phyloP scores from a whole-genome alignment of 2,888 invertebrate genomes.

The Maniola hyperantus region DNA sequence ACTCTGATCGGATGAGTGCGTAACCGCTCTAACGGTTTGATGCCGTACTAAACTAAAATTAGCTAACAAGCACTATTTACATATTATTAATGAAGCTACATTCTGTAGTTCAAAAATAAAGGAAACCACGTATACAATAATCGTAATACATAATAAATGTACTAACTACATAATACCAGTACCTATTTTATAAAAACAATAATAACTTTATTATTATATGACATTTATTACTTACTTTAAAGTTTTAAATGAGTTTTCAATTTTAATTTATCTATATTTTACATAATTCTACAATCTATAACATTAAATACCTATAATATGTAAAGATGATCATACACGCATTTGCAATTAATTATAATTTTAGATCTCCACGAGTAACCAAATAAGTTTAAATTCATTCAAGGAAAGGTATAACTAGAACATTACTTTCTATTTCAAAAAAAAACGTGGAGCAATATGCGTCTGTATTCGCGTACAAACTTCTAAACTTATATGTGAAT shows the following conservation, averaged over 20 bases:
- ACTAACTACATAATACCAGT: conserved; percentile 11
- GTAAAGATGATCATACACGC: not conserved
- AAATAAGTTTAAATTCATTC: too few species aligned
- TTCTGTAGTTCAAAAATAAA: conserved; percentile 2
- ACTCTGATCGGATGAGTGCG: too few species aligned
- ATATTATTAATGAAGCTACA: not conserved
- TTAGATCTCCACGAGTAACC: not conserved
- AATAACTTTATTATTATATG: not conserved
- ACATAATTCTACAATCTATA: not conserved
- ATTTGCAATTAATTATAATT: not conserved
- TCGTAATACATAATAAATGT: too few species aligned
- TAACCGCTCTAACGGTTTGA: too few species aligned
- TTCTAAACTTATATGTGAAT: too few species aligned
- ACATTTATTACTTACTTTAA: not conserved
- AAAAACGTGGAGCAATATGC: too few species aligned
- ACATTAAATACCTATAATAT: not conserved
- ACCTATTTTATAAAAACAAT: not conserved
- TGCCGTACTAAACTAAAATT: not conserved
- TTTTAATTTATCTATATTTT: not conserved
- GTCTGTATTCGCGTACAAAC: too few species aligned
- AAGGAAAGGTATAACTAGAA: too few species aligned
- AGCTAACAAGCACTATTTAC: conserved; percentile 16
- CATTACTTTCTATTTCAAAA: too few species aligned
- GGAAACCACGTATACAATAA: not conserved
- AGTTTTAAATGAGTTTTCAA: not conserved